Evolutionary conservation across 2,797 vertebrate genomes (phyloP).

Genomic region (Danionella dracula): DNA sequence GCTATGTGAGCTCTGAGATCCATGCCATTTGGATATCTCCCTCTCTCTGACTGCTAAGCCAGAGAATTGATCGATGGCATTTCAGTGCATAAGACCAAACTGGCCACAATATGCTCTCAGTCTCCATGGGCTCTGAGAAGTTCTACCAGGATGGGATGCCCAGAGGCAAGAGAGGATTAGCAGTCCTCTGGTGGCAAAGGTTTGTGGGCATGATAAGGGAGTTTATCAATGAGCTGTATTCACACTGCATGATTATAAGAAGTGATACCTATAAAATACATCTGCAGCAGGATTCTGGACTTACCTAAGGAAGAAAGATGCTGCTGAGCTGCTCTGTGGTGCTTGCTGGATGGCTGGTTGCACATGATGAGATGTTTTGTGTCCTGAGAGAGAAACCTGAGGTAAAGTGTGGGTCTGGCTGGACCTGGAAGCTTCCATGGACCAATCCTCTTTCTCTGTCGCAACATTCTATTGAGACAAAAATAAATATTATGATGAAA

Average conservation of each 20-base stretch:
- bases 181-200: not conserved
- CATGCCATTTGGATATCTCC: slow-evolving; percentile 24
- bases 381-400: slow-evolving; percentile 22
- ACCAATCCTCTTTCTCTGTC: slow-evolving; percentile 15
- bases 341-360: not conserved
- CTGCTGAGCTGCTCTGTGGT: slow-evolving; percentile 40
- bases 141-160: slow-evolving; percentile 17
- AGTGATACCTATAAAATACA: not conserved
- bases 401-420: slow-evolving; percentile 39
- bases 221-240: not conserved
- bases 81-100: slow-evolving; percentile 26
- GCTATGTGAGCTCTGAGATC: slow-evolving; percentile 13
- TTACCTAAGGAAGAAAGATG: slow-evolving; percentile 64
- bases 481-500: not conserved
- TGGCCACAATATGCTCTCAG: slow-evolving; percentile 10
- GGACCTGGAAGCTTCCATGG: not conserved
- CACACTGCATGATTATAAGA: not conserved
- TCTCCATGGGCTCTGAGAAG: slow-evolving; percentile 12
- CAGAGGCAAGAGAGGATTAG: slow-evolving; percentile 15
- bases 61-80: slow-evolving; percentile 35
- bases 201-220: slow-evolving; percentile 8
- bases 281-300: not conserved
- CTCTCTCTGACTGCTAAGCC: slow-evolving; percentile 12
- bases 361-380: not conserved
- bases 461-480: slow-evolving; percentile 10